Percentiles rank a stretch among this genome's conserved stretches.
Evolutionary conservation across 2,888 invertebrate genomes (phyloP).

Genomic region (Sialis lutaria): DNA sequence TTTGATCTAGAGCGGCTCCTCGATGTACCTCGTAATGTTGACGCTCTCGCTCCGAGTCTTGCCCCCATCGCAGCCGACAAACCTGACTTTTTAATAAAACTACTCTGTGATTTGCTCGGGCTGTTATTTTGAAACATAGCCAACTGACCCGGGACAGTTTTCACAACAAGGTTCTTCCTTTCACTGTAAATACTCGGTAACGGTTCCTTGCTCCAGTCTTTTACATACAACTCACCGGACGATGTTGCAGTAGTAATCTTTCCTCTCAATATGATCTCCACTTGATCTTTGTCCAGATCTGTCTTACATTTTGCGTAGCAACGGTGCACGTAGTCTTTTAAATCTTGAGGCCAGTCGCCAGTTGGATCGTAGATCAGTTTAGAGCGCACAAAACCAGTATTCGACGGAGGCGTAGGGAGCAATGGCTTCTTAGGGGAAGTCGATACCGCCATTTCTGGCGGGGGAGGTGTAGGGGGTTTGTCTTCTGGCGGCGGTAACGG

Average conservation of each 20-base stretch:
- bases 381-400: slow-evolving; percentile 4
- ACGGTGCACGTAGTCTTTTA: slow-evolving; percentile 75
- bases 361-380: slow-evolving; percentile 31
- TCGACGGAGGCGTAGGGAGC: slow-evolving; percentile 11
- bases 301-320: slow-evolving; percentile 85
- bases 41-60: slow-evolving; percentile 33
- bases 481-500: slow-evolving; percentile 22
- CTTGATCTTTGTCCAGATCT: slow-evolving; percentile 79
- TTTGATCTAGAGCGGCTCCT: slow-evolving; percentile 22
- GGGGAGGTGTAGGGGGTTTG: slow-evolving; percentile 7
- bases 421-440: slow-evolving; percentile 8
- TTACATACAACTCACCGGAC: slow-evolving; percentile 70
- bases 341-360: slow-evolving; percentile 61
- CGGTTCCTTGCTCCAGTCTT: slow-evolving; percentile 91
- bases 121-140: slow-evolving; percentile 37
- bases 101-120: slow-evolving; percentile 18
- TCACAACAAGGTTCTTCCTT: slow-evolving; percentile 45
- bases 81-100: slow-evolving; percentile 24
- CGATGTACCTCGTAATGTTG: slow-evolving; percentile 21
- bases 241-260: slow-evolving; percentile 83
- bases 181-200: slow-evolving; percentile 77
- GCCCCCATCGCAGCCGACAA: slow-evolving; percentile 40
- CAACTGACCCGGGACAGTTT: slow-evolving; percentile 37
- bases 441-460: slow-evolving; percentile 12
- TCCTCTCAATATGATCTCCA: slow-evolving; percentile 85